Percentiles rank a stretch among this genome's conserved stretches.
These are phyloP conservation scores for Anoplophora glabripennis DNA, from an alignment of 1,140 invertebrate species.

Conservation along the genomic window DNA sequence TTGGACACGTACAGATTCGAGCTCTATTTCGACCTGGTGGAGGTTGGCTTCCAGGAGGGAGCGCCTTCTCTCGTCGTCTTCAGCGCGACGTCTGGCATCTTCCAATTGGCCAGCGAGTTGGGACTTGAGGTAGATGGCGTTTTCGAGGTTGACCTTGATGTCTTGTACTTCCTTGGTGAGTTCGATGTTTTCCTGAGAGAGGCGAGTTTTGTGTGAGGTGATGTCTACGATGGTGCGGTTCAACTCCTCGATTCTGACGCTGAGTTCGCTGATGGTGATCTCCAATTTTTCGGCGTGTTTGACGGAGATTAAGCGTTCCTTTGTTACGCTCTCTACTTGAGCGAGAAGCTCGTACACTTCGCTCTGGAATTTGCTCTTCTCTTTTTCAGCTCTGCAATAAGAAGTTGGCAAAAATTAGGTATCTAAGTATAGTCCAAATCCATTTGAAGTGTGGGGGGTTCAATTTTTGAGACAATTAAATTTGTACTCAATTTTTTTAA, in stretches of 20 bases:
- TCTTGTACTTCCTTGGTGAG: slow-evolving; percentile 92
- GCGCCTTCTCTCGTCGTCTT: slow-evolving; percentile 92
- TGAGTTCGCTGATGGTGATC: slow-evolving; percentile 82
- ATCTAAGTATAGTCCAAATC: background rate
- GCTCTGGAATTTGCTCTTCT: slow-evolving; percentile 92
- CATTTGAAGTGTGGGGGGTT: no score
- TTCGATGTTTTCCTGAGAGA: slow-evolving; percentile 91
- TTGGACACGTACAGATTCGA: slow-evolving; percentile 89
- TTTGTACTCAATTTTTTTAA: no score
- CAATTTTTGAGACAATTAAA: background rate
- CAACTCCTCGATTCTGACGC: slow-evolving; percentile 92
- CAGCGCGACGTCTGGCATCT: slow-evolving; percentile 86
- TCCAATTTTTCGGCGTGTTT: slow-evolving; percentile 91
- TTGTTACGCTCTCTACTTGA: slow-evolving; percentile 88
- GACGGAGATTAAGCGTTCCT: slow-evolving; percentile 81
- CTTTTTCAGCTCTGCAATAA: slow-evolving; percentile 80
- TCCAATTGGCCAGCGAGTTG: slow-evolving; percentile 87
- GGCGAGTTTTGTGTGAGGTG: slow-evolving; percentile 82
- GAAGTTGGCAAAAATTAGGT: slow-evolving; percentile 9
- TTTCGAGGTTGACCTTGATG: slow-evolving; percentile 92
- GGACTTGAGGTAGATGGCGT: slow-evolving; percentile 82
- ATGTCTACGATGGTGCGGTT: slow-evolving; percentile 94
- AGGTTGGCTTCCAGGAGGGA: slow-evolving; percentile 82
- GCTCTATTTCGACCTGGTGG: slow-evolving; percentile 86
- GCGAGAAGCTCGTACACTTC: slow-evolving; percentile 94